These are phyloP conservation scores for Malurus elegans DNA, from an alignment of 2,113 vertebrate species.

Conservation along the genomic window DNA sequence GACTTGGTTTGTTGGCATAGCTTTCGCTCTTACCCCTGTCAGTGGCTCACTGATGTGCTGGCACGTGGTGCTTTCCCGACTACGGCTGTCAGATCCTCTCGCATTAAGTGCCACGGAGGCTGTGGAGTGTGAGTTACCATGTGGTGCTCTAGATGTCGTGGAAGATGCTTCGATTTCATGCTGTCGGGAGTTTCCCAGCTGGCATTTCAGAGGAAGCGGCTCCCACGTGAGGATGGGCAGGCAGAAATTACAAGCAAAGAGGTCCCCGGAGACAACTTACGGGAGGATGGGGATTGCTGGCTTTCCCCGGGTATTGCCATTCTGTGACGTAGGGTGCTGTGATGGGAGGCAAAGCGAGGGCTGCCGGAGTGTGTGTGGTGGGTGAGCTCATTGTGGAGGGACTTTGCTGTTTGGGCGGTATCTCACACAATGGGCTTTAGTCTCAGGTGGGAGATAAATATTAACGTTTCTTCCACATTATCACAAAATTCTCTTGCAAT, in stretches of 20 bases:
- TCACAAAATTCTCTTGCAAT: not conserved
- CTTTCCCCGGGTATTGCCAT: not conserved
- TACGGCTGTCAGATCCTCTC: not conserved
- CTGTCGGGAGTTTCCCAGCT: not conserved
- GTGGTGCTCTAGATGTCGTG: not conserved
- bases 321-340: fast-evolving
- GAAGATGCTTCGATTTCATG: not conserved
- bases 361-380: not conserved
- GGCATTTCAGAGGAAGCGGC: not conserved
- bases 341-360: fast-evolving
- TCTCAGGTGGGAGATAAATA: not conserved
- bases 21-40: not conserved
- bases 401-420: not conserved
- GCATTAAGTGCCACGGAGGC: not conserved
- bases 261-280: fast-evolving
- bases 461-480: not conserved
- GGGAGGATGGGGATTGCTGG: not conserved
- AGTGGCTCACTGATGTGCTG: not conserved
- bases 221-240: not conserved
- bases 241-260: not conserved
- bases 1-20: not conserved
- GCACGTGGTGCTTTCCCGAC: not conserved
- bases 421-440: not conserved
- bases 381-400: not conserved
- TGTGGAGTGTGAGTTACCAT: not conserved